Percentiles rank a stretch among this genome's conserved stretches.
Conservation (phyloP, 2,113 vertebrate genomes). For the Stegastes partitus region DNA sequence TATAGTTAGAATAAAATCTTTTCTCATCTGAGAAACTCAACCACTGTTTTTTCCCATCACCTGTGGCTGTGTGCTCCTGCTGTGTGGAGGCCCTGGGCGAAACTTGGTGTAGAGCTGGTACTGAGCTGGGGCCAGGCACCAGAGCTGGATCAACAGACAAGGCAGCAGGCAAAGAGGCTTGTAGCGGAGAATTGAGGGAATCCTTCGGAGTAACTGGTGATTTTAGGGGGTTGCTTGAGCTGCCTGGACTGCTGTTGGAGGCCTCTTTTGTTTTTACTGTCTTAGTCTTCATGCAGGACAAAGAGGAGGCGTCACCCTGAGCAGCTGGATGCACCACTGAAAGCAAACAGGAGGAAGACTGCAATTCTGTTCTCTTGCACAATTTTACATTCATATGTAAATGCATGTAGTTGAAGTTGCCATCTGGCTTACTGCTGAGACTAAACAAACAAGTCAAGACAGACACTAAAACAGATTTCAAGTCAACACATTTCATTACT, state of each 20-base stretch:
- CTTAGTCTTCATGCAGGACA: conserved; percentile 65
- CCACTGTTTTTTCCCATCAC: conserved; percentile 21
- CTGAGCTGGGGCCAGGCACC: conserved; percentile 44
- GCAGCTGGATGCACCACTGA: conserved; percentile 72
- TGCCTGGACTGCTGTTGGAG: conserved; percentile 42
- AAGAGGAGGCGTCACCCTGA: conserved; percentile 64
- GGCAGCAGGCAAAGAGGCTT: conserved; percentile 54
- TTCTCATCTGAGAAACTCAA: too few relatives aligned
- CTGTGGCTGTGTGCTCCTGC: conserved; percentile 47
- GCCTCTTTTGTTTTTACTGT: conserved; percentile 40
- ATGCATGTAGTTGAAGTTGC: too few relatives aligned
- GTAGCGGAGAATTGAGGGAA: conserved; percentile 38
- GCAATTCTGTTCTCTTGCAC: too few relatives aligned
- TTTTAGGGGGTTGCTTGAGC: conserved; percentile 38
- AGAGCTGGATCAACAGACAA: conserved; percentile 24
- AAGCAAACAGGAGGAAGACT: conserved; percentile 28
- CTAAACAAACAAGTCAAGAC: too few relatives aligned
- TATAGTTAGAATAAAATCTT: too few relatives aligned
- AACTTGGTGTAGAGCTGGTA: conserved; percentile 36
- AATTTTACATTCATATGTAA: too few relatives aligned
- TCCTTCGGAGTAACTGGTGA: conserved; percentile 41
- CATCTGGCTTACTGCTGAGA: too few relatives aligned
- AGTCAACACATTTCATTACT: neutral
- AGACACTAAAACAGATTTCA: neutral
- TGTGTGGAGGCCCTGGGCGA: conserved; percentile 5